Evolutionary conservation across 1,140 invertebrate species (phyloP).

Genomic region (Drosophila sturtevanti): DNA sequence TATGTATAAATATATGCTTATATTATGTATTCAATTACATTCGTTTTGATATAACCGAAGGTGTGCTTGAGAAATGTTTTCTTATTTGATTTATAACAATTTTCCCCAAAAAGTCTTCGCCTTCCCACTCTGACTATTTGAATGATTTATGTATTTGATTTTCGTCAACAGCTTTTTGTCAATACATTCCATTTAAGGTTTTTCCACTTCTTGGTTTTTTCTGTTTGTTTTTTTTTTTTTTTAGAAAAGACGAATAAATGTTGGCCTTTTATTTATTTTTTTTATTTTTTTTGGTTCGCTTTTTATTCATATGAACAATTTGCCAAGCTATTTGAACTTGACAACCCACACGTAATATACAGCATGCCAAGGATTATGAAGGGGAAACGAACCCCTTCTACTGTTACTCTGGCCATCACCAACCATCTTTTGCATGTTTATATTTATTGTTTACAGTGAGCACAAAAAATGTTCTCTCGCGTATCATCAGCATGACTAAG

Average conservation of each 20-base stretch:
- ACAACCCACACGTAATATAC: conserved; percentile 8
- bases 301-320: conserved; percentile 21
- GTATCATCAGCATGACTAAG: conserved; percentile 25
- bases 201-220: too few species aligned
- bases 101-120: too few species aligned
- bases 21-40: too few species aligned
- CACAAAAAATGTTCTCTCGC: conserved; percentile 9
- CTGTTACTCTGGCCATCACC: neutral
- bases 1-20: too few species aligned
- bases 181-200: too few species aligned
- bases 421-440: conserved; percentile 14
- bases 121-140: too few species aligned
- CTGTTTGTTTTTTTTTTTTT: too few species aligned
- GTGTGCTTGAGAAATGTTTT: too few species aligned
- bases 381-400: neutral
- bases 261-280: neutral
- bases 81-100: too few species aligned
- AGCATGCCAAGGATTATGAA: neutral
- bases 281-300: conserved; percentile 1
- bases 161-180: too few species aligned
- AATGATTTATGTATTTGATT: too few species aligned
- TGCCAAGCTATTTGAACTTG: conserved; percentile 16
- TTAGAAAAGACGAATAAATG: neutral
- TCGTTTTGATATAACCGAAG: too few species aligned
- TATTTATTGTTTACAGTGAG: conserved; percentile 25